phyloP scores from a whole-genome alignment of 1,140 invertebrate genomes.

The Thaumetopoea pityocampa region DNA sequence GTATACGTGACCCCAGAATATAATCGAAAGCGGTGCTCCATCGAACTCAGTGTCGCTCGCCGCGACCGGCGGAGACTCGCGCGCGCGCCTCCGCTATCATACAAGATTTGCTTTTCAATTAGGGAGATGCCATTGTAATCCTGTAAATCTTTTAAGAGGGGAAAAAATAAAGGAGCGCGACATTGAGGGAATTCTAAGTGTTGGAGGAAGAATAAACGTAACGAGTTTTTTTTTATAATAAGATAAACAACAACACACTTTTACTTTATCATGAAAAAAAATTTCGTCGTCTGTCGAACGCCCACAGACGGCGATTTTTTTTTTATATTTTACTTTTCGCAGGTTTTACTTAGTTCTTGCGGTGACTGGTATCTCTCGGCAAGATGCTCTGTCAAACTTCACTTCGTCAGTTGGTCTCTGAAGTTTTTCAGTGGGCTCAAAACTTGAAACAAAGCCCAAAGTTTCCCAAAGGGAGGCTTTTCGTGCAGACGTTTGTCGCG shows the following conservation, averaged over 20 bases:
- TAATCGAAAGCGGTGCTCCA: too few species aligned
- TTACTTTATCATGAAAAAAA: constrained; percentile 9
- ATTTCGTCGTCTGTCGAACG: neutral
- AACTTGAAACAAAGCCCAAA: constrained; percentile 12
- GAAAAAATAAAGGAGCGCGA: constrained; percentile 4
- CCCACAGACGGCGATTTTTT: too few species aligned
- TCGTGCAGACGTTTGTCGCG: constrained; percentile 7
- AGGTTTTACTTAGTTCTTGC: too few species aligned
- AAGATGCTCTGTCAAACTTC: constrained; percentile 7
- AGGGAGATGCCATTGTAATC: constrained; percentile 4
- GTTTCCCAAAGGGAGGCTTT: constrained; percentile 5
- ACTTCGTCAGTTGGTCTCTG: constrained; percentile 1
- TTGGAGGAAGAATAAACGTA: constrained; percentile 10
- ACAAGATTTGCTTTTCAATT: constrained; percentile 7
- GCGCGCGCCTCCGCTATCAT: neutral
- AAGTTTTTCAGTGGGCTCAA: constrained; percentile 3
- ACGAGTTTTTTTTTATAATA: constrained; percentile 9
- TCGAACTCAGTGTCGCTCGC: neutral
- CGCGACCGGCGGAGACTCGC: neutral
- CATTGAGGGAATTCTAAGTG: constrained; percentile 2
- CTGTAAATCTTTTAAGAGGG: constrained; percentile 2
- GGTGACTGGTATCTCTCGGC: too few species aligned
- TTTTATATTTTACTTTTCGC: too few species aligned
- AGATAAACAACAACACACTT: constrained; percentile 18
- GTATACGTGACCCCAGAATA: too few species aligned